phyloP scores from a whole-genome alignment of 2,888 invertebrate genomes.

The Aleiodes testaceus region DNA sequence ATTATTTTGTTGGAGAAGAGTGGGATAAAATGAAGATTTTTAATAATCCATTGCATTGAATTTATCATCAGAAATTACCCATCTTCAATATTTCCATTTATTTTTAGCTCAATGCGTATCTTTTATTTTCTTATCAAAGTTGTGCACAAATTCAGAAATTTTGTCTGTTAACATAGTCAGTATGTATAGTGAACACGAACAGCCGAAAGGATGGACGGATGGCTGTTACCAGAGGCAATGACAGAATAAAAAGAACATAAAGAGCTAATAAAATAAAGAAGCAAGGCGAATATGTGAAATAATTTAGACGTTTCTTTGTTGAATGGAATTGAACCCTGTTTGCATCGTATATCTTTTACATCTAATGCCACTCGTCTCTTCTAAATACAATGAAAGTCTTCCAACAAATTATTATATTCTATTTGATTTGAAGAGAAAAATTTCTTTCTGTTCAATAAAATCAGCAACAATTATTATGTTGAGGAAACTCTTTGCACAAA shows the following conservation, averaged over 20 bases:
- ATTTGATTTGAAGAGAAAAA: not conserved
- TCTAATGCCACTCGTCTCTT: slow-evolving; percentile 2
- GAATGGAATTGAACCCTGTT: slow-evolving; percentile 34
- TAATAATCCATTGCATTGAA: too few relatives aligned
- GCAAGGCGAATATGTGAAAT: slow-evolving; percentile 9
- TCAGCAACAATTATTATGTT: not conserved
- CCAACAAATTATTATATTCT: not conserved
- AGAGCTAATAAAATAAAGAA: slow-evolving; percentile 16
- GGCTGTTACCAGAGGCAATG: slow-evolving; percentile 55
- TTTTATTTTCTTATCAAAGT: not conserved
- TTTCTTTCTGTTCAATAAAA: not conserved
- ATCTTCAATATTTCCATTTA: slow-evolving; percentile 18
- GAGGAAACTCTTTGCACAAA: not conserved
- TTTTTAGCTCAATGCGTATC: slow-evolving; percentile 4
- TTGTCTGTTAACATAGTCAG: slow-evolving; percentile 1
- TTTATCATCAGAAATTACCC: too few relatives aligned
- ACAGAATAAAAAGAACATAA: not conserved
- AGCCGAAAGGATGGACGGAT: slow-evolving; percentile 68
- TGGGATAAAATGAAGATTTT: too few relatives aligned
- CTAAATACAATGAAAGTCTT: slow-evolving; percentile 13
- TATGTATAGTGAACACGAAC: slow-evolving; percentile 50
- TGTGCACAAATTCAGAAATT: slow-evolving; percentile 1
- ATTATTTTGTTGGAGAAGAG: slow-evolving; percentile 33
- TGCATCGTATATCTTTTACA: slow-evolving; percentile 8
- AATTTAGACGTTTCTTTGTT: slow-evolving; percentile 26